Evolutionary conservation across 1,140 invertebrate species (phyloP).

Genomic region (Cotesia vestalis): DNA sequence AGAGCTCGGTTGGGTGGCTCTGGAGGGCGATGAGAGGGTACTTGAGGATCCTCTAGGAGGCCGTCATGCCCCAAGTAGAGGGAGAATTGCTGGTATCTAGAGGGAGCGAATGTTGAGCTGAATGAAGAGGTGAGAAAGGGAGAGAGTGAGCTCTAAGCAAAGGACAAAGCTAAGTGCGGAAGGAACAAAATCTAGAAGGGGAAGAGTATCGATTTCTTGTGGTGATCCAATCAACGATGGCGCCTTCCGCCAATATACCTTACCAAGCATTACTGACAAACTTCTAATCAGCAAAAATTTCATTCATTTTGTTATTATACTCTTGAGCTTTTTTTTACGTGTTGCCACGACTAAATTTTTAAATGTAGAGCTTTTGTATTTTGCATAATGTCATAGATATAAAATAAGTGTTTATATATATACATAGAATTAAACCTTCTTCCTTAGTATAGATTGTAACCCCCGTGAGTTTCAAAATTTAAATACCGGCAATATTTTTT

Average conservation of each 20-base stretch:
- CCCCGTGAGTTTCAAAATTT: too few species aligned
- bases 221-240: conserved; percentile 64
- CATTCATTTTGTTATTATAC: background rate
- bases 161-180: conserved; percentile 27
- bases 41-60: conserved; percentile 65
- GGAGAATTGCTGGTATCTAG: conserved; percentile 45
- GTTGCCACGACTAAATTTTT: background rate
- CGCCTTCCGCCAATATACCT: conserved; percentile 45
- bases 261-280: conserved; percentile 30
- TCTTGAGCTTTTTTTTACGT: background rate
- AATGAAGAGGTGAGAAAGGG: conserved; percentile 37
- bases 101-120: conserved; percentile 36
- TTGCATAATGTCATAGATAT: too few species aligned
- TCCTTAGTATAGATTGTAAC: too few species aligned
- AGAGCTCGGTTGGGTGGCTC: conserved; percentile 61
- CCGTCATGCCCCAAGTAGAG: conserved; percentile 62
- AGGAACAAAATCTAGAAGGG: conserved; percentile 30
- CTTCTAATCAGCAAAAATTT: background rate
- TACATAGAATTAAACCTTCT: too few species aligned
- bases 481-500: too few species aligned
- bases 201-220: conserved; percentile 62
- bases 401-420: too few species aligned
- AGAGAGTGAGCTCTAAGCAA: conserved; percentile 34
- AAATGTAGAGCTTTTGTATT: background rate
- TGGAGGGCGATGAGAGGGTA: conserved; percentile 63